A percentile compares a stretch with the other conserved stretches of the same genome.
Evolutionary conservation across 2,888 invertebrate species (phyloP).

Genomic region (Zygaena filipendulae): DNA sequence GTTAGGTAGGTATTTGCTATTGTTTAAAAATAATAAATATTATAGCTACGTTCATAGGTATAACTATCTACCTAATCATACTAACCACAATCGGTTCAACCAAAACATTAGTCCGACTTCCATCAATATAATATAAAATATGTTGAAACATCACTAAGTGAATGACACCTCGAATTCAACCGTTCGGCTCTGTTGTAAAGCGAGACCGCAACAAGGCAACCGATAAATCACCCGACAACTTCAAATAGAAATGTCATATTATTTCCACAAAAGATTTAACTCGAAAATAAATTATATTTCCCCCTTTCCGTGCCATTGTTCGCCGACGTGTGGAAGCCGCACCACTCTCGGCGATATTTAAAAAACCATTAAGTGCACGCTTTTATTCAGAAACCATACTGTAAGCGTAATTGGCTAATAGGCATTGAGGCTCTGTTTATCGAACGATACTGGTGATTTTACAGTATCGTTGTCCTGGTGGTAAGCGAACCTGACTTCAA

Average conservation of each 20-base stretch:
- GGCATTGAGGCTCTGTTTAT: too few species aligned
- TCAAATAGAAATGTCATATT: conserved; percentile 71
- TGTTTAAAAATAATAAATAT: too few species aligned
- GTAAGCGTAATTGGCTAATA: conserved; percentile 13
- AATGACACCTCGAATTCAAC: conserved; percentile 36
- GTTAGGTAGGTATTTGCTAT: too few species aligned
- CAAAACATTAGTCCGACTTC: too few species aligned
- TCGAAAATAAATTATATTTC: conserved; percentile 68
- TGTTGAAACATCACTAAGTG: too few species aligned
- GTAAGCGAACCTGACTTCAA: too few species aligned
- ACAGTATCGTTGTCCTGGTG: too few species aligned
- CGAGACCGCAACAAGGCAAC: conserved; percentile 45
- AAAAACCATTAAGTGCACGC: conserved; percentile 66
- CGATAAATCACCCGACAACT: conserved; percentile 66
- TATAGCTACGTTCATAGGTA: too few species aligned
- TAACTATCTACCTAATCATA: too few species aligned
- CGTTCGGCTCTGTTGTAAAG: conserved; percentile 24
- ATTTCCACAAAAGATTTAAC: conserved; percentile 71
- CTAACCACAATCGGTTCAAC: too few species aligned
- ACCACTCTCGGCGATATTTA: conserved; percentile 54
- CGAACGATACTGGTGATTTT: too few species aligned
- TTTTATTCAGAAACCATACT: conserved; percentile 34
- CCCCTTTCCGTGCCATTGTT: conserved; percentile 57
- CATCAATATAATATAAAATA: too few species aligned
- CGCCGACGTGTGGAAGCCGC: conserved; percentile 62